Evolutionary conservation across 2,113 vertebrate species (phyloP), one percentile per base, ranked within the genome.

Genomic region (Hemichromis elongatus): DNA sequence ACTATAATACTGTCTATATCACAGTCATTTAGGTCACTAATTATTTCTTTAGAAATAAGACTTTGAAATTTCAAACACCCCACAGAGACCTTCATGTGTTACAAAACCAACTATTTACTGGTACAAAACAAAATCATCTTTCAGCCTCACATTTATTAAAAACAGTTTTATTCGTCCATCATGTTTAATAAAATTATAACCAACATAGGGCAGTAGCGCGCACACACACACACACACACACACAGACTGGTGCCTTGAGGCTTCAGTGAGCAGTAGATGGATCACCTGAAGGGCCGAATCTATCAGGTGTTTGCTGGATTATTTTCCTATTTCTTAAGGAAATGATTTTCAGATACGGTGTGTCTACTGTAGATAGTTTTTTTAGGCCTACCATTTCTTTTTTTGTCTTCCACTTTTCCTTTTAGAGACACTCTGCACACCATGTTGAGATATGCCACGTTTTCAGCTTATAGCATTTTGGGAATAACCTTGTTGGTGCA

Each of bases 291-390:
- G 37, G 37, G n/a, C 37, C 14, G 21, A 12, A 68, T 52, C 35
- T 68, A 24, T 42, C 63, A 68, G 63, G 14, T 16, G 14, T 50
- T 0, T 68, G 63, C 0, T 0, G 35, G 35, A 68, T 68, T 68
- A 14, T 14, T 68, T 68, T 24, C n/a, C 35, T 24, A 7, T 68
- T 68, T 2, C 37, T 24, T 68, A 68, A 42, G n/a, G 12, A 13
- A n/a, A 13, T 68, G 35, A 68, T 40, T 66, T 66, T 40, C 61
- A 66, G 35, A 40, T 66, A 66, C n/a, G 21, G n/a, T 68, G 40
- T 2, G 4, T 42, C 35, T 42, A 0, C 35, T 68, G 35, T 66
- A 66, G 61, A 66, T 40, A 21, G 19, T 66, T 66, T 66, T 66
- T 12, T 66, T 66, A 66, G 7, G 33, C 61, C 35, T 68, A 12